These are phyloP conservation scores for Panulirus ornatus DNA, from an alignment of 1,140 invertebrate species.

Conservation along the genomic window DNA sequence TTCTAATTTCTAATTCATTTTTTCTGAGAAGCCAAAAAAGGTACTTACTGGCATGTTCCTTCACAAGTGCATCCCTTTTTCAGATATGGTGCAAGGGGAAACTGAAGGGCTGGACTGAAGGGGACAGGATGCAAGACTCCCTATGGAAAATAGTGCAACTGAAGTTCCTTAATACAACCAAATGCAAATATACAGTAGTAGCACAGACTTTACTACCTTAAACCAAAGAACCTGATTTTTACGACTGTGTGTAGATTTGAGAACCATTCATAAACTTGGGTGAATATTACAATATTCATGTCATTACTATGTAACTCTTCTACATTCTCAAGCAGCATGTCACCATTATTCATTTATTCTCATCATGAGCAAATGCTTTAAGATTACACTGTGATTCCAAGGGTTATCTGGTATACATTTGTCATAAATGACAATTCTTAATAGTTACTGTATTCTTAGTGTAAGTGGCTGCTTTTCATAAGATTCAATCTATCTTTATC, in stretches of 20 bases:
- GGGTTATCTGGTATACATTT: too few species aligned
- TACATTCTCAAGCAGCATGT: too few species aligned
- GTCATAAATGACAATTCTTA: too few species aligned
- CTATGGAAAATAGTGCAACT: neutral
- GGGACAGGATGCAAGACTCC: neutral
- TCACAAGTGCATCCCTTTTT: slow-evolving; percentile 17
- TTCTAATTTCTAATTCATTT: neutral
- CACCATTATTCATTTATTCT: too few species aligned
- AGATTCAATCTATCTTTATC: too few species aligned
- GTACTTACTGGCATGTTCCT: slow-evolving; percentile 21
- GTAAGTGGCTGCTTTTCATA: too few species aligned
- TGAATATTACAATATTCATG: too few species aligned
- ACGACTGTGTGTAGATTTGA: neutral
- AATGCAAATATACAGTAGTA: neutral
- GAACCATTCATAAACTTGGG: neutral
- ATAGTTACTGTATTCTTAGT: too few species aligned
- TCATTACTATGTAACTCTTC: too few species aligned
- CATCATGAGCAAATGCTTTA: too few species aligned
- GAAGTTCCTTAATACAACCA: neutral
- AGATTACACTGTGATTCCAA: too few species aligned
- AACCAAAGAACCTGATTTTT: neutral
- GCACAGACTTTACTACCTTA: neutral
- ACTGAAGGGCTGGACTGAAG: slow-evolving; percentile 4
- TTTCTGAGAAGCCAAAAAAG: neutral
- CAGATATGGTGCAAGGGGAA: neutral